Percentiles rank a stretch among this genome's conserved stretches.
Evolutionary conservation across 2,797 vertebrate species (phyloP).

Genomic region (Trachops cirrhosus): DNA sequence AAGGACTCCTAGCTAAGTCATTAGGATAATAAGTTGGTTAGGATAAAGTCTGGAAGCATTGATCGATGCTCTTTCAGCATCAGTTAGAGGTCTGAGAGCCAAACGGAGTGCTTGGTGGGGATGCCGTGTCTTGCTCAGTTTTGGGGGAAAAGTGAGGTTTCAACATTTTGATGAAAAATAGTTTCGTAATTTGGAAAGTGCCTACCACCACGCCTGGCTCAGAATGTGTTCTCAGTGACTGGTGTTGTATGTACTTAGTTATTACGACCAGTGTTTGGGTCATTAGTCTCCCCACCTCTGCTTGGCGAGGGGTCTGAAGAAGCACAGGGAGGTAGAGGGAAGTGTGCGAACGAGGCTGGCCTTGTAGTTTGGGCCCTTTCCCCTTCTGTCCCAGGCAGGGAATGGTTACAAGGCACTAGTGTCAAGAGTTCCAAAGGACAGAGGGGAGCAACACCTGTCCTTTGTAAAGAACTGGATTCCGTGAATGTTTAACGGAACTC

Average conservation of each 20-base stretch:
- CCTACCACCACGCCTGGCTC: neutral
- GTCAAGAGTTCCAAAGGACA: neutral
- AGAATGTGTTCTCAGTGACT: neutral
- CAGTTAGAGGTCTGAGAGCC: neutral
- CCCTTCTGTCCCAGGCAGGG: neutral
- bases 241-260: neutral
- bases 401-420: neutral
- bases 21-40: too few species aligned
- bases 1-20: neutral
- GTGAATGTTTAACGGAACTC: neutral
- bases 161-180: neutral
- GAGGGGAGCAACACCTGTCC: rapidly evolving
- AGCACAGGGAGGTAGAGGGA: neutral
- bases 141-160: neutral
- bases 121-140: neutral
- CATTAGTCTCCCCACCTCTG: neutral
- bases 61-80: neutral
- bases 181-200: neutral
- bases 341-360: neutral
- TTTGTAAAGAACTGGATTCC: neutral
- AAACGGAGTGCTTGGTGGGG: neutral
- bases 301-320: neutral
- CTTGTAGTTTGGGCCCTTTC: neutral
- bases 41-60: neutral
- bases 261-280: neutral